Conservation (phyloP, 2,888 invertebrate species). For the Ypsolopha sequella region DNA sequence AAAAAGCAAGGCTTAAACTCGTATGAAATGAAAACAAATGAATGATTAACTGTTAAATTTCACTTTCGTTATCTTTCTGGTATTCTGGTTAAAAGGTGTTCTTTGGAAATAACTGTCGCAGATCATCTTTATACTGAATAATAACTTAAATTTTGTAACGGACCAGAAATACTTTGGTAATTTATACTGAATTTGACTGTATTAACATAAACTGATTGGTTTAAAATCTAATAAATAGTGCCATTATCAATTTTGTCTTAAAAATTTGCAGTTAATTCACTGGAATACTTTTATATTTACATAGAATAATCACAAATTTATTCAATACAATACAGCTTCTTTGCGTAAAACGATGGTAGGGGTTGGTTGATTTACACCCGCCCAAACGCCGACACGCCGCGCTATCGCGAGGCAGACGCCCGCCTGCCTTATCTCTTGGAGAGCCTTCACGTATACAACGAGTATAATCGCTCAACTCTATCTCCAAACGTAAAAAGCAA, state of each 20-base stretch:
- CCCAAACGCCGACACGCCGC: not conserved
- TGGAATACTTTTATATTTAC: too few relatives aligned
- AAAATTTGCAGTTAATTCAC: too few relatives aligned
- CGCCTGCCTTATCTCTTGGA: conserved; percentile 17
- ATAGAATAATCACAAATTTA: too few relatives aligned
- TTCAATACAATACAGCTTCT: too few relatives aligned
- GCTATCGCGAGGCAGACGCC: conserved; percentile 16
- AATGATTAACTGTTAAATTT: conserved; percentile 9
- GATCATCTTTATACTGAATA: too few relatives aligned
- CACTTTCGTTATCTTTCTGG: conserved; percentile 7
- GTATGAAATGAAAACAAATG: conserved; percentile 4
- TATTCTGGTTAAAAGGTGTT: not conserved
- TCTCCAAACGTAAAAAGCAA: conserved; percentile 22
- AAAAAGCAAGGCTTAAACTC: not conserved
- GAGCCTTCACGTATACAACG: conserved; percentile 20
- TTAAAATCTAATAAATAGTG: too few relatives aligned
- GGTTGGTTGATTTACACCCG: conserved; percentile 9
- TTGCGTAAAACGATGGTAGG: not conserved
- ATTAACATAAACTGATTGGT: too few relatives aligned
- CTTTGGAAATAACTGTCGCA: too few relatives aligned
- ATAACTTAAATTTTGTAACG: too few relatives aligned
- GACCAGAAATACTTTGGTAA: too few relatives aligned
- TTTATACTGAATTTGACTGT: too few relatives aligned
- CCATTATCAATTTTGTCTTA: too few relatives aligned
- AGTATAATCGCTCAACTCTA: conserved; percentile 34